phyloP scores from a whole-genome alignment of 2,888 invertebrate species.

The Elysia crispata region DNA sequence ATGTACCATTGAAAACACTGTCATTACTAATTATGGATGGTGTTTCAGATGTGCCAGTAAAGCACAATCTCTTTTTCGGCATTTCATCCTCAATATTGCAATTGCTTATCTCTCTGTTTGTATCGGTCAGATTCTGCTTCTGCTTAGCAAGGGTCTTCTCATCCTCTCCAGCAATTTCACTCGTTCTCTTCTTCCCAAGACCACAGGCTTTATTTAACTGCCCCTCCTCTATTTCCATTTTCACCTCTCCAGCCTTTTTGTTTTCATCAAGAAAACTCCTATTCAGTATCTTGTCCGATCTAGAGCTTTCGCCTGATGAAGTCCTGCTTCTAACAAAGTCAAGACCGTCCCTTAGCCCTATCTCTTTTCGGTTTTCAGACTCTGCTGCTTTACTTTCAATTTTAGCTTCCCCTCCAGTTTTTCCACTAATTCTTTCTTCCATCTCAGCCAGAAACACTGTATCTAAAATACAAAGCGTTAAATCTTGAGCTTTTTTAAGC shows the following conservation, averaged over 20 bases:
- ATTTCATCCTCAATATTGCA: not conserved
- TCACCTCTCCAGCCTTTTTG: constrained; percentile 1
- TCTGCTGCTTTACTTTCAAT: not conserved
- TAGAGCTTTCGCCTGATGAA: no score
- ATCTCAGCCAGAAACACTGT: constrained; percentile 32
- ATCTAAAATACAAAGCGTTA: constrained; percentile 17
- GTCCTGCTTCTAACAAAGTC: no score
- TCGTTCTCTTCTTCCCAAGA: not conserved
- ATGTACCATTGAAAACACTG: no score
- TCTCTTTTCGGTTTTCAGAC: not conserved
- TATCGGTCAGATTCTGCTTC: not conserved
- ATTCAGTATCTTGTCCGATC: no score
- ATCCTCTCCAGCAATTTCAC: no score
- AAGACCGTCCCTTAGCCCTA: no score
- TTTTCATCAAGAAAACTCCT: not conserved
- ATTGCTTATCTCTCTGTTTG: not conserved
- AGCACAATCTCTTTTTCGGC: not conserved
- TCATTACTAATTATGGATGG: no score
- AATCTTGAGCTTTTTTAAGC: constrained; percentile 23
- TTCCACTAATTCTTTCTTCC: not conserved
- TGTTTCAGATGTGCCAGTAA: no score
- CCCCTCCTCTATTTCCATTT: constrained; percentile 21
- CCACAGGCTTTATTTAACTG: not conserved
- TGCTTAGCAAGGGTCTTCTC: no score
- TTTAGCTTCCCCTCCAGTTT: not conserved